Conservation (phyloP, 2,888 invertebrate species). For the Aphelenchoides bicaudatus region DNA sequence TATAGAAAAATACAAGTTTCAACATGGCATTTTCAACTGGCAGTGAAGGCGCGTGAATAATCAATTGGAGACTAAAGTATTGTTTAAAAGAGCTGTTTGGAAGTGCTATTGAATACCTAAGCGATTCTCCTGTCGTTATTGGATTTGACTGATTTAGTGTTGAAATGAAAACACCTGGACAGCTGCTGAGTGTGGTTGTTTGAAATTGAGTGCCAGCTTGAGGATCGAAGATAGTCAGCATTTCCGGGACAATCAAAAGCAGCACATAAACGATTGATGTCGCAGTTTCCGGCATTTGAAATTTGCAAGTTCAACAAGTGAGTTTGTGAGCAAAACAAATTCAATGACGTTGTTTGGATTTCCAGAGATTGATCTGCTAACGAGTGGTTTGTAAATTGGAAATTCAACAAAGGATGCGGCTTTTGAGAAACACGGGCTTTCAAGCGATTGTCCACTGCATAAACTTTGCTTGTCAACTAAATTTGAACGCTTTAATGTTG, state of each 20-base stretch:
- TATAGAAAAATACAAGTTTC: conserved; percentile 40
- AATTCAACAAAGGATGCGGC: conserved; percentile 46
- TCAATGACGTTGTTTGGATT: neutral
- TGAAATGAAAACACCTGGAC: no score
- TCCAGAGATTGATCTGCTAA: neutral
- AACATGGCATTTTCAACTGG: conserved; percentile 16
- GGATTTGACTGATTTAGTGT: no score
- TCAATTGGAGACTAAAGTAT: conserved; percentile 28
- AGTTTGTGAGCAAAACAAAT: conserved; percentile 38
- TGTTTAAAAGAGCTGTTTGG: no score
- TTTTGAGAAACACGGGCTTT: conserved; percentile 32
- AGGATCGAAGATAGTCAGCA: no score
- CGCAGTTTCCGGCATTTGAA: conserved; percentile 36
- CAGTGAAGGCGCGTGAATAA: conserved; percentile 30
- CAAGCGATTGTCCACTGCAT: conserved; percentile 32
- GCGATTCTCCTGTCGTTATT: no score
- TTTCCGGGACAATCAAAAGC: no score
- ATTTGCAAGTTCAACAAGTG: conserved; percentile 27
- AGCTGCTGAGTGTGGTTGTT: no score
- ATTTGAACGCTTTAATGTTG: neutral
- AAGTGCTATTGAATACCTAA: no score
- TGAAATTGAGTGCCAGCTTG: no score
- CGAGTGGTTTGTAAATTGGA: conserved; percentile 20
- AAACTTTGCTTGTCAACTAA: conserved; percentile 14
- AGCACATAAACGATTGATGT: conserved; percentile 1